These are phyloP conservation scores for Thumatha senex DNA, from an alignment of 2,888 invertebrate genomes.

Conservation along the genomic window DNA sequence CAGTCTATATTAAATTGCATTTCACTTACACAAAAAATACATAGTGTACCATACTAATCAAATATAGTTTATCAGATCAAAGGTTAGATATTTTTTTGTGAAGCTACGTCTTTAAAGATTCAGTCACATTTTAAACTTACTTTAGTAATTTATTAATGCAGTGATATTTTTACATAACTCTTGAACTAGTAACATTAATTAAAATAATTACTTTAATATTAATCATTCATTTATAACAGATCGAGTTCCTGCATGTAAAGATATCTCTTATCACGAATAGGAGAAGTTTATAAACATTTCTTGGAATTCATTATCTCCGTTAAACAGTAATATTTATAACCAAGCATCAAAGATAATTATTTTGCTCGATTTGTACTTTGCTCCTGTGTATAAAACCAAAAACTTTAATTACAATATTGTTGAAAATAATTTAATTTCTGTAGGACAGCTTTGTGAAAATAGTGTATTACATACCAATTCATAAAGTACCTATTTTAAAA, in stretches of 20 bases:
- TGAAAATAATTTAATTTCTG: no score
- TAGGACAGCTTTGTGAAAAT: no score
- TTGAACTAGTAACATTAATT: conserved; percentile 30
- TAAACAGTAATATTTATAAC: conserved; percentile 30
- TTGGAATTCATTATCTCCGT: conserved; percentile 35
- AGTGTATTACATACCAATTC: no score
- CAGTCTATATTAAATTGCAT: no score
- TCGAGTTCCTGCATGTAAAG: conserved; percentile 15
- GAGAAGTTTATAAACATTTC: conserved; percentile 29
- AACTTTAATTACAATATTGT: neutral
- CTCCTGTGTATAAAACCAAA: conserved; percentile 7
- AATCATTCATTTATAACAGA: conserved; percentile 10
- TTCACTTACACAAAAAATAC: no score
- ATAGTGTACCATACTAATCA: no score
- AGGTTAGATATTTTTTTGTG: neutral
- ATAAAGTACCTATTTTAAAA: neutral
- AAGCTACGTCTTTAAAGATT: conserved; percentile 24
- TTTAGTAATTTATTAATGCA: conserved; percentile 18
- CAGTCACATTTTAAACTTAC: conserved; percentile 51
- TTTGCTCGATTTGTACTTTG: conserved; percentile 34
- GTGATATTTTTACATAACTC: conserved; percentile 26
- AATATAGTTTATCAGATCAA: no score
- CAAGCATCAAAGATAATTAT: conserved; percentile 16
- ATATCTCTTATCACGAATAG: conserved; percentile 40
- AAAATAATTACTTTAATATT: conserved; percentile 17